Percentiles rank a stretch among this genome's conserved stretches.
These are phyloP conservation scores for Strix aluco DNA, from an alignment of 2,113 vertebrate genomes.

Conservation along the genomic window DNA sequence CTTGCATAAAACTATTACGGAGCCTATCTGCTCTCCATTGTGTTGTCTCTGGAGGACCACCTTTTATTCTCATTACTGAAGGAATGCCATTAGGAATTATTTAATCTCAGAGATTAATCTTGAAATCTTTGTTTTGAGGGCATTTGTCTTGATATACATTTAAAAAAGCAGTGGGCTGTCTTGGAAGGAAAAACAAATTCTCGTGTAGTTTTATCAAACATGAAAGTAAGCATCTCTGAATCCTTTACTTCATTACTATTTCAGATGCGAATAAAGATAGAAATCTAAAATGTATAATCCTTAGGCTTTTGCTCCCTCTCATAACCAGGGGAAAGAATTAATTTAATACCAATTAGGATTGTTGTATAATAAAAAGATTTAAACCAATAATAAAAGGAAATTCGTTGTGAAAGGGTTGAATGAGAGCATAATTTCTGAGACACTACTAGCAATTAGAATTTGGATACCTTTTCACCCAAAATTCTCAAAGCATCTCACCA, in stretches of 20 bases:
- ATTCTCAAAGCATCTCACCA: background rate
- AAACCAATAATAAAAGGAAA: constrained; percentile 11
- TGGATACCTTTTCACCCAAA: background rate
- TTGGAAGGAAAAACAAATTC: background rate
- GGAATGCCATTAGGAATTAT: background rate
- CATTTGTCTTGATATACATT: background rate
- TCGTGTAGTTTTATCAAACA: background rate
- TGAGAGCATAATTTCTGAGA: background rate
- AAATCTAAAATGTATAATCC: background rate
- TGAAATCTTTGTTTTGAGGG: constrained; percentile 27
- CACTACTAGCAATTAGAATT: background rate
- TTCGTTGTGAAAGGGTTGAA: background rate
- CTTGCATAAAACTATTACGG: background rate
- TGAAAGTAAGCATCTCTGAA: background rate
- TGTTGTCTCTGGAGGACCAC: background rate
- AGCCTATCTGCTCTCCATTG: background rate
- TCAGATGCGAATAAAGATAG: constrained; percentile 14
- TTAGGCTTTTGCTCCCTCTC: background rate
- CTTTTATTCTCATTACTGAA: background rate
- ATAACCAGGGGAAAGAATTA: background rate
- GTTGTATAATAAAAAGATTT: background rate
- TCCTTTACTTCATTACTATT: background rate
- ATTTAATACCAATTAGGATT: constrained; percentile 4
- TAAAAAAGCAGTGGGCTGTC: background rate
- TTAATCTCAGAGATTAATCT: constrained; percentile 5